Evolutionary conservation across 1,140 invertebrate genomes (phyloP).

Genomic region (Drosophila arawakana): DNA sequence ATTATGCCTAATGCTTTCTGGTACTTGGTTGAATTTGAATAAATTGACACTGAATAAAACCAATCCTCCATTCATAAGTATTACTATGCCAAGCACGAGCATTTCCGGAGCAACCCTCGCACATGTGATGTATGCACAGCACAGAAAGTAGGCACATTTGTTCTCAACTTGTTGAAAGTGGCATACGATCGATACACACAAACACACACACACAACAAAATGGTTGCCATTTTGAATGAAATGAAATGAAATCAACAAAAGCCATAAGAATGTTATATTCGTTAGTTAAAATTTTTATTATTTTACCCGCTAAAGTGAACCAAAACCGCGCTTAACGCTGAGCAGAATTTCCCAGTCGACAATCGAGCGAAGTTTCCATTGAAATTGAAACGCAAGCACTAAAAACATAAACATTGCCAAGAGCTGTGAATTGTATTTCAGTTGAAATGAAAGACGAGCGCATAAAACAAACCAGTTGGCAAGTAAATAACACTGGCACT

Average conservation of each 20-base stretch:
- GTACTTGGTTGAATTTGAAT: not conserved
- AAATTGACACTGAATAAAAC: not conserved
- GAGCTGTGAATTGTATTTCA: slow-evolving; percentile 31
- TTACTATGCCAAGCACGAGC: slow-evolving; percentile 16
- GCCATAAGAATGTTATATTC: slow-evolving; percentile 20
- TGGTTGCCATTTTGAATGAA: slow-evolving; percentile 34
- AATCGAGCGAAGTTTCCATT: slow-evolving; percentile 32
- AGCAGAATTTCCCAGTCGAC: slow-evolving; percentile 21
- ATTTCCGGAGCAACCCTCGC: slow-evolving; percentile 22
- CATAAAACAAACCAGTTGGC: slow-evolving; percentile 18
- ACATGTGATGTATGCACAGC: slow-evolving; percentile 12
- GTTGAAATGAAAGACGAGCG: slow-evolving; percentile 34
- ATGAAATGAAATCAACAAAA: slow-evolving; percentile 26
- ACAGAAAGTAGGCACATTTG: not conserved
- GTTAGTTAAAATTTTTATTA: slow-evolving; percentile 21
- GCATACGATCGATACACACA: not conserved
- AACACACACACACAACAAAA: slow-evolving; percentile 12
- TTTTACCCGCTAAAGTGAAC: slow-evolving; percentile 35
- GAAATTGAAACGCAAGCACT: slow-evolving; percentile 63
- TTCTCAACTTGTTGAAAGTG: slow-evolving; percentile 9
- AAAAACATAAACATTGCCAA: slow-evolving; percentile 22
- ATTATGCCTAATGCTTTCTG: not conserved
- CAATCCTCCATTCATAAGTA: not conserved
- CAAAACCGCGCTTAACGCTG: slow-evolving; percentile 11
- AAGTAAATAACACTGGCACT: slow-evolving; percentile 23